Conservation (phyloP, 2,113 vertebrate genomes). For the Microtus richardsoni region DNA sequence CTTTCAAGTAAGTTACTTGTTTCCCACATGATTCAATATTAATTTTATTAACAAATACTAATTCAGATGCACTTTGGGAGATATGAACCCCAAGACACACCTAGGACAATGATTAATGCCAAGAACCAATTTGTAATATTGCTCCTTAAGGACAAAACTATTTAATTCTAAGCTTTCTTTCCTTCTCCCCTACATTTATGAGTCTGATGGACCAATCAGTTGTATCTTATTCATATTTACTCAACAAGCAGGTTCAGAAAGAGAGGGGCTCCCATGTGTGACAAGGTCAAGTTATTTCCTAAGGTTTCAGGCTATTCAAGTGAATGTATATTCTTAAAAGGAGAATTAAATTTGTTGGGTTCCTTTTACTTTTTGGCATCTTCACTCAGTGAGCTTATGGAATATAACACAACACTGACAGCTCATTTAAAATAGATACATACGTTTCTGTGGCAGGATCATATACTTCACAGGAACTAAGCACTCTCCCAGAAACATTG, state of each 20-base stretch:
- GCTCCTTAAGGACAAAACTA: slow-evolving; percentile 40
- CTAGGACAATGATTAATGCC: neutral
- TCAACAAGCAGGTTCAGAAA: slow-evolving; percentile 5
- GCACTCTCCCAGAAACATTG: slow-evolving; percentile 95
- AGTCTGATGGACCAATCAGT: neutral
- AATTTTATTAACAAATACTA: slow-evolving; percentile 42
- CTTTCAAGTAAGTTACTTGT: slow-evolving; percentile 50
- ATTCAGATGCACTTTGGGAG: slow-evolving; percentile 24
- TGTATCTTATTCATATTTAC: neutral
- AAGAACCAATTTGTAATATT: slow-evolving; percentile 17
- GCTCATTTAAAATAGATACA: slow-evolving; percentile 76
- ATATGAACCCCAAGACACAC: neutral
- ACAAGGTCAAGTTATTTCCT: slow-evolving; percentile 18
- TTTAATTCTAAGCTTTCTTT: neutral
- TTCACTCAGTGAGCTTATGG: neutral
- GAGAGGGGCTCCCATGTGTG: neutral
- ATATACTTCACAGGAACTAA: slow-evolving; percentile 97
- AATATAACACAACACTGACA: neutral
- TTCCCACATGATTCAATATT: slow-evolving; percentile 26
- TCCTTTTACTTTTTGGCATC: slow-evolving; percentile 18
- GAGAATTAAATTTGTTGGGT: slow-evolving; percentile 2
- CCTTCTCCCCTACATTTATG: neutral
- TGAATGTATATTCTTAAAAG: neutral
- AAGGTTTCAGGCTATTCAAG: neutral
- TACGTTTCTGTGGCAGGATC: slow-evolving; percentile 96